phyloP scores from a whole-genome alignment of 1,140 invertebrate genomes.

The Myzus persicae region DNA sequence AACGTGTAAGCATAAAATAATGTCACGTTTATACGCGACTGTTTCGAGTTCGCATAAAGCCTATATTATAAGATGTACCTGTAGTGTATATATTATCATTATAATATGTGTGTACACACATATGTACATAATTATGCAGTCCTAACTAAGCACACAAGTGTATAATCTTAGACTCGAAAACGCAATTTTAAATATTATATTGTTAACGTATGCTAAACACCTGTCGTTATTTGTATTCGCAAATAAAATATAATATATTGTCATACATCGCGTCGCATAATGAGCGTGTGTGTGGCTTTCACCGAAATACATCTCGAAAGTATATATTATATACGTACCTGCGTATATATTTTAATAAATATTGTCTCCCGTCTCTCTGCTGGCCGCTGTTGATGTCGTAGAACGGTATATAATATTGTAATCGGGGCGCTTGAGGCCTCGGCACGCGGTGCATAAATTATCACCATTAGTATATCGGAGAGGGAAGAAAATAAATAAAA shows the following conservation, averaged over 20 bases:
- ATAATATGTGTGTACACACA: background rate
- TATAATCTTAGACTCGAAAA: background rate
- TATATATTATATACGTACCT: background rate
- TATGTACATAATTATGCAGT: background rate
- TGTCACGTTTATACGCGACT: background rate
- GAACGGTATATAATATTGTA: background rate
- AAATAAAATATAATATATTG: conserved; percentile 12
- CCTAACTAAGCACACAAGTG: background rate
- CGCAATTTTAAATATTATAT: conserved; percentile 35
- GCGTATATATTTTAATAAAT: background rate
- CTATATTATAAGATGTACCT: background rate
- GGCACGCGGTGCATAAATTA: background rate
- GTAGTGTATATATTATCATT: background rate
- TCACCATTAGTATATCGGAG: background rate
- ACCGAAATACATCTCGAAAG: background rate
- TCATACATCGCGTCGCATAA: background rate
- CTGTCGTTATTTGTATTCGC: conserved; percentile 14
- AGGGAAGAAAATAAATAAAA: conserved; percentile 12
- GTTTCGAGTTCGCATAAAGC: background rate
- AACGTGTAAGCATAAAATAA: conserved; percentile 14
- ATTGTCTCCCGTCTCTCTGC: background rate
- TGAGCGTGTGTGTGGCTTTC: background rate
- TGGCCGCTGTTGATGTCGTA: background rate
- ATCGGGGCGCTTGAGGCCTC: background rate
- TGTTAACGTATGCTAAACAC: conserved; percentile 49